Base-by-base conservation (phyloP, 2,797 vertebrate genomes). In the Ceyx erithaca region DNA sequence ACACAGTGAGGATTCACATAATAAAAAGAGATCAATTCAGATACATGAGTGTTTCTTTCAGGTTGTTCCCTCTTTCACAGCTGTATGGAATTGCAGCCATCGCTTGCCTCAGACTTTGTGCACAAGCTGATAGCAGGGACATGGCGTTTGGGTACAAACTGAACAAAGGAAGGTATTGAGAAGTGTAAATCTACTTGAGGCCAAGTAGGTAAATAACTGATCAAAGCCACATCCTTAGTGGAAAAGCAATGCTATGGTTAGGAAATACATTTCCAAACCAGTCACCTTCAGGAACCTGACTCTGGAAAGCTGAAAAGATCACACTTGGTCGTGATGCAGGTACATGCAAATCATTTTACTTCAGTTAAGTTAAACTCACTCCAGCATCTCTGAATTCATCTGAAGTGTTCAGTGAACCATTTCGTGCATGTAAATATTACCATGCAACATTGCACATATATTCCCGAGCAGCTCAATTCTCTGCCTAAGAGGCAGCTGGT, bases 311-410 rank as follows among this genome's bases (percentile, higher is more conserved):
- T 58, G 67, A 54, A 28, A 43, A 43, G 48, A 54, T 67, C 22
- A 14, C 22, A n/a, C 8, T 45, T 1, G 0, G 30, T 31, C 31
- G 10, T 5, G 37, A 30, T 3, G 7, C 4, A 78, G 30, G 7
- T 46, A 63, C 13, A 25, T 52, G 68, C 46, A 88, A 83, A 85
- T 37, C 13, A 35, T 72, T 33, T 45, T 7, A 66, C n/a, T 54
- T 76, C 51, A 72, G 37, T 61, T 26, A 68, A 71, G 4, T 43
- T 46, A 63, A 63, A 77, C 28, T 25, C 23, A 15, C 52, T 51
- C 26, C 25, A 67, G 15, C 30, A 80, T 57, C 51, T 82, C 43
- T 66, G 31, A 88, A 67, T 52, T 69, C 2, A 2, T 63, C 43
- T 25, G 35, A 51, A 85, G 26, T 26, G 21, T 28, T 40, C 40